Percentiles rank a stretch among this genome's conserved stretches.
phyloP scores from a whole-genome alignment of 1,140 invertebrate species.

The Megathymus violae region DNA sequence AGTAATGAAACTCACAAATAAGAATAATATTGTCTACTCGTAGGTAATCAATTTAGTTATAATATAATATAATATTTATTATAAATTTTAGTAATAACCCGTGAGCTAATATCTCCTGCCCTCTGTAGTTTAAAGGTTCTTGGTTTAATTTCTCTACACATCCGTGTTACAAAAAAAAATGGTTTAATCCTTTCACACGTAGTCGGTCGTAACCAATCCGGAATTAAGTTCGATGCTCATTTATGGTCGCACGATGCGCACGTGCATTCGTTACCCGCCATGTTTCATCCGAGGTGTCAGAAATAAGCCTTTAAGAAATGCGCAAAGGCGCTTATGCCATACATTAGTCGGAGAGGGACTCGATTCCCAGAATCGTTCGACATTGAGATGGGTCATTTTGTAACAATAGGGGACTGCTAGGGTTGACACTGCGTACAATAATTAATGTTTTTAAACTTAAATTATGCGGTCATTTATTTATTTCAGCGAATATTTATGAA shows the following conservation, averaged over 20 bases:
- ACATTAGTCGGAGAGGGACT: constrained; percentile 45
- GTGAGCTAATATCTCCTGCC: too few relatives aligned
- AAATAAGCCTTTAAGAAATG: constrained; percentile 73
- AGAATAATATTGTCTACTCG: too few relatives aligned
- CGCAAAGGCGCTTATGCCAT: constrained; percentile 66
- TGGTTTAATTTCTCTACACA: neutral
- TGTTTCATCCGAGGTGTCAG: constrained; percentile 76
- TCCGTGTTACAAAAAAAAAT: neutral
- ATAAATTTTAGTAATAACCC: too few relatives aligned
- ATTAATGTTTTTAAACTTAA: too few relatives aligned
- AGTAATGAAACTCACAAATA: too few relatives aligned
- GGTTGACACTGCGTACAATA: constrained; percentile 43
- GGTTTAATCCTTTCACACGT: constrained; percentile 35
- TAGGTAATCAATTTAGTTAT: neutral
- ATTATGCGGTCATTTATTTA: too few relatives aligned
- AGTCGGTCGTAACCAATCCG: constrained; percentile 57
- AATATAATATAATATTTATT: neutral
- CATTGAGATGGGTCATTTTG: constrained; percentile 81
- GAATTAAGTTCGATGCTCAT: constrained; percentile 52
- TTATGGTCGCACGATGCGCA: constrained; percentile 45
- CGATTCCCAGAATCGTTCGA: constrained; percentile 68
- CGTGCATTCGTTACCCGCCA: constrained; percentile 60
- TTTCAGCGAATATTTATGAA: too few relatives aligned
- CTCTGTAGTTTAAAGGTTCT: too few relatives aligned
- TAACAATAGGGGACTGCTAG: constrained; percentile 64